Conservation (phyloP, 1,140 invertebrate species). For the Ctenoplectra terminalis region DNA sequence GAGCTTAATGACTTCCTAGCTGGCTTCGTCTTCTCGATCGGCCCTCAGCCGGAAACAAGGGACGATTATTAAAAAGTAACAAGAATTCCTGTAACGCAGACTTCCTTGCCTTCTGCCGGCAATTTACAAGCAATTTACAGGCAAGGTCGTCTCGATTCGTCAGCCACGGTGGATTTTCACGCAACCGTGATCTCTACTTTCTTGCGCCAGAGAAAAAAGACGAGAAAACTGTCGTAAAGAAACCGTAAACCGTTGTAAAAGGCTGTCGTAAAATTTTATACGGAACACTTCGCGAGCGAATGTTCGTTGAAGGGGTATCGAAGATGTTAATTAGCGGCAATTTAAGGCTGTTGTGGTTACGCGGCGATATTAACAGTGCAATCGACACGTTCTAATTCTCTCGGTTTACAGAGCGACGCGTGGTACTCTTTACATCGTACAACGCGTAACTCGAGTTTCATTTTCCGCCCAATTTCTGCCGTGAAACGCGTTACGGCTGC, state of each 20-base stretch:
- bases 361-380: neutral
- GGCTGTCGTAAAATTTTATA: neutral
- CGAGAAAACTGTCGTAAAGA: neutral
- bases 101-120: constrained; percentile 31
- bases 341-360: neutral
- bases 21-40: neutral
- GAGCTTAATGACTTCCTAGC: constrained; percentile 37
- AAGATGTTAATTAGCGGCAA: constrained; percentile 6
- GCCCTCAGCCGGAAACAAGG: constrained; percentile 21
- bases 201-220: neutral
- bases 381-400: neutral
- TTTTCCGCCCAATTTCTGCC: neutral
- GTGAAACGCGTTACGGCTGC: neutral
- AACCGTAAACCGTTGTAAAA: constrained; percentile 16
- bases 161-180: constrained; percentile 48
- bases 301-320: neutral
- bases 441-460: neutral
- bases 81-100: neutral
- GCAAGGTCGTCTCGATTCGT: constrained; percentile 17
- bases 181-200: constrained; percentile 50
- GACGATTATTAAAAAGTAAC: neutral
- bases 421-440: neutral
- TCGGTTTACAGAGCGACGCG: neutral
- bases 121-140: constrained; percentile 21
- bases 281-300: neutral